Base-by-base conservation (phyloP, 2,113 vertebrate species). In the Lipotes vexillifer region DNA sequence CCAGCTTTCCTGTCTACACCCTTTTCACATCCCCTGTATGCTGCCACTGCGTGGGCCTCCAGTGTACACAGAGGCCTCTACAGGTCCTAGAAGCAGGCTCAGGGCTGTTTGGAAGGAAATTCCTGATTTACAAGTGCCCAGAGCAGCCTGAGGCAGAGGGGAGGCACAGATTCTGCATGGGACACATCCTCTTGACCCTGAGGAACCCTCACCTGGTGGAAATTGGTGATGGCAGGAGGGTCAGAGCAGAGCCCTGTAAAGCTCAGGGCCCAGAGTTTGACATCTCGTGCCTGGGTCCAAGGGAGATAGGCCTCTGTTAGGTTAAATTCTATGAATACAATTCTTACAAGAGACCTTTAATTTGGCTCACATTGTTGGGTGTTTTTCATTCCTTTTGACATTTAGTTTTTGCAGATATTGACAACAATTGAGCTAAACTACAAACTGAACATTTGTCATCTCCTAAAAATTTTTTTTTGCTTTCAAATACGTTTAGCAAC, bases 341-440 rank as follows among this genome's bases (percentile, higher is more conserved):
- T 57, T 57, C 69, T 78, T 66, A 52, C 0, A 59, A 86, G 21
- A 86, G 92, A 86, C 27, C 3, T 18, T 69, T 87, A 38, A 44
- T 86, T 75, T n/a, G 69, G 27, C n/a, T 95, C 18, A 63, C 7
- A n/a, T 33, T 14, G 11, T 81, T 92, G 92, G 78, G 77, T 8
- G 66, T 85, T 49, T 87, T 52, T 46, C 69, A 88, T 93, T 93
- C 36, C 72, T 94, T 94, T 72, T 88, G 69, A 90, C 59, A 61
- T 90, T 61, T 71, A 57, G 4, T 15, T 91, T 93, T 88, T 93
- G 31, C 20, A 88, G 81, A 85, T 85, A 81, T 89, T 83, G 59
- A 46, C 75, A 87, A 4, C 29, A 81, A 1, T 92, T 83, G 77
- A 57, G 52, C 11, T 92, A 36, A 95, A 82, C 71, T 96, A 68